phyloP scores from a whole-genome alignment of 2,888 invertebrate genomes.

The Drosophila heteroneura region DNA sequence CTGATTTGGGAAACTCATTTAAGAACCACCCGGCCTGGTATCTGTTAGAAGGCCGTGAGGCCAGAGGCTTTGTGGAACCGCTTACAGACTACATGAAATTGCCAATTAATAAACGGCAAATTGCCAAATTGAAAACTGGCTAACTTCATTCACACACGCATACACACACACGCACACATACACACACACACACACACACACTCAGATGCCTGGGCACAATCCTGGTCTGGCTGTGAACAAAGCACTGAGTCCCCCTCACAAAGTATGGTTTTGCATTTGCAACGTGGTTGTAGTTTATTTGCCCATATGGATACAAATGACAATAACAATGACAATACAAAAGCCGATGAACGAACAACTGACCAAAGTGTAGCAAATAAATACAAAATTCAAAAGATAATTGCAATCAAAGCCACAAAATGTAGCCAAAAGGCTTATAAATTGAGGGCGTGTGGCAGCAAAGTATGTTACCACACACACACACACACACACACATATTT shows the following conservation, averaged over 20 bases:
- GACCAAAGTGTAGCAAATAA: slow-evolving; percentile 79
- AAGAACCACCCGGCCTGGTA: not conserved
- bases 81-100: slow-evolving; percentile 57
- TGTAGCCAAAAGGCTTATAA: slow-evolving; percentile 80
- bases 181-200: not conserved
- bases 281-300: slow-evolving; percentile 51
- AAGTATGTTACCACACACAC: slow-evolving; percentile 25
- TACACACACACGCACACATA: not conserved
- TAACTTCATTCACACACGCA: slow-evolving; percentile 13
- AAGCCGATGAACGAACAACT: slow-evolving; percentile 67
- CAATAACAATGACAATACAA: slow-evolving; percentile 59
- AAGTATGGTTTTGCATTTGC: slow-evolving; percentile 19
- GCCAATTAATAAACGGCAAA: slow-evolving; percentile 77
- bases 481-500: not conserved
- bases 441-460: slow-evolving; percentile 60
- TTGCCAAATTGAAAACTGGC: slow-evolving; percentile 63
- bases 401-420: slow-evolving; percentile 82
- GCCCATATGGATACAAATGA: slow-evolving; percentile 58
- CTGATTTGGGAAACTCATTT: not conserved
- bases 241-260: slow-evolving; percentile 3
- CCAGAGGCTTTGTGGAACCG: slow-evolving; percentile 30
- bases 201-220: slow-evolving; percentile 2
- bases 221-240: slow-evolving; percentile 9
- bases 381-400: slow-evolving; percentile 82
- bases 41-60: not conserved